These are phyloP conservation scores for Cyprinodon variegatus DNA, from an alignment of 2,113 vertebrate species.

Conservation along the genomic window DNA sequence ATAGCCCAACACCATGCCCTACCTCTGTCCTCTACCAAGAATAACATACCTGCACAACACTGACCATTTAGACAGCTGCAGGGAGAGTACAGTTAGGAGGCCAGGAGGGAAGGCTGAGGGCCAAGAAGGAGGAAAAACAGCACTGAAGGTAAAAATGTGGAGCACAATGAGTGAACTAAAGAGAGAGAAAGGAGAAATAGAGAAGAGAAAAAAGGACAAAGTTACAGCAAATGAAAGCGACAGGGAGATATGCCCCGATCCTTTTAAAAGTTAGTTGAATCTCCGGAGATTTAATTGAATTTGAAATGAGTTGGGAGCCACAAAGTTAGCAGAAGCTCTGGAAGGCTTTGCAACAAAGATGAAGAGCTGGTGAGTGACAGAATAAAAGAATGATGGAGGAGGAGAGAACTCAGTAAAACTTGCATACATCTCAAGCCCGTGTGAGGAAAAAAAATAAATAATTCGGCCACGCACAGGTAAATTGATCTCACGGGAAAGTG, in stretches of 20 bases:
- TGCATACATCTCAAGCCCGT: constrained; percentile 44
- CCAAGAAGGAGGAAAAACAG: constrained; percentile 19
- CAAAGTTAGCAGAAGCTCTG: constrained; percentile 66
- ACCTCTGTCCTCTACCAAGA: constrained; percentile 68
- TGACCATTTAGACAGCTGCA: constrained; percentile 70
- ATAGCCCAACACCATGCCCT: constrained; percentile 44
- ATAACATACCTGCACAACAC: constrained; percentile 70
- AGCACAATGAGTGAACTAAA: constrained; percentile 34
- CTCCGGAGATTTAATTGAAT: constrained; percentile 80
- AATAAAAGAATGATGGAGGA: constrained; percentile 52
- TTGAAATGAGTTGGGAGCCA: constrained; percentile 67
- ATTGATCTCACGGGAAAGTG: constrained; percentile 73
- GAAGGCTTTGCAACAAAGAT: constrained; percentile 61
- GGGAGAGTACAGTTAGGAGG: constrained; percentile 16
- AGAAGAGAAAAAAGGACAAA: constrained; percentile 44
- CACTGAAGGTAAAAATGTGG: constrained; percentile 48
- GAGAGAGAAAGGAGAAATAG: constrained; percentile 22
- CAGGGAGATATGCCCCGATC: constrained; percentile 65
- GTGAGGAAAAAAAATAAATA: constrained; percentile 41
- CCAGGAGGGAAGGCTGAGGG: constrained; percentile 21
- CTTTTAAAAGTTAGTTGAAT: constrained; percentile 78
- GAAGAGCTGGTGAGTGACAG: constrained; percentile 72
- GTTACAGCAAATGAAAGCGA: constrained; percentile 67
- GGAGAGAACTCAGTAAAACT: constrained; percentile 56
- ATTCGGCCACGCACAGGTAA: constrained; percentile 71